Evolutionary conservation across 1,140 invertebrate species (phyloP).

Genomic region (Anastatus disparis): DNA sequence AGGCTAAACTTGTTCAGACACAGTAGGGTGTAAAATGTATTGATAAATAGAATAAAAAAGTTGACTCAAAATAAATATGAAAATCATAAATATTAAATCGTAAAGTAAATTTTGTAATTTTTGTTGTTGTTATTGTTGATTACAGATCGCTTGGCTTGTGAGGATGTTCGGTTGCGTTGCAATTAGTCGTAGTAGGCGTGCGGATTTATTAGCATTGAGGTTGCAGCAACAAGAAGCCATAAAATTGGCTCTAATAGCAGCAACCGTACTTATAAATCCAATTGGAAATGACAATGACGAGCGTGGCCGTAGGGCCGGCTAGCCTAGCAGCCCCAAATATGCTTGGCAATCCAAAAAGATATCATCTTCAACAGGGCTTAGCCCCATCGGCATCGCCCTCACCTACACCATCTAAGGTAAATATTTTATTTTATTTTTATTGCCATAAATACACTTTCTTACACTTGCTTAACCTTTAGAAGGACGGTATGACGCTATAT

Average conservation of each 20-base stretch:
- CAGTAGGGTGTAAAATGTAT: no score
- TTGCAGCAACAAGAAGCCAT: not conserved
- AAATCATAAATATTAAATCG: no score
- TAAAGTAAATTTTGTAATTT: no score
- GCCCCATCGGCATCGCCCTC: conserved; percentile 40
- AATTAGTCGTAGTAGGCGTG: not conserved
- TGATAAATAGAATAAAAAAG: no score
- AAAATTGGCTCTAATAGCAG: no score
- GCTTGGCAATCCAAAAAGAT: conserved; percentile 57
- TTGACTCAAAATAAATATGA: no score
- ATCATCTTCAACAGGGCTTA: conserved; percentile 54
- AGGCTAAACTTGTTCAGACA: no score
- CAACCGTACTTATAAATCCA: no score
- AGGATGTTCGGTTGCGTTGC: conserved; percentile 25
- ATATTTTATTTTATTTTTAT: conserved; percentile 41
- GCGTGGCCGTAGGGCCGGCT: conserved; percentile 57
- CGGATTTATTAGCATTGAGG: conserved; percentile 4
- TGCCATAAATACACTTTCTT: no score
- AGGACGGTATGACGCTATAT: no score
- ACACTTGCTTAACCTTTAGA: no score
- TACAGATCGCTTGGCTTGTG: not conserved
- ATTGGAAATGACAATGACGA: conserved; percentile 61
- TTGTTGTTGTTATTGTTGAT: no score
- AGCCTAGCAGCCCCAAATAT: conserved; percentile 56
- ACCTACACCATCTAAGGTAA: conserved; percentile 52